These are phyloP conservation scores for Sardinella longiceps DNA, from an alignment of 2,797 vertebrate species.

Conservation along the genomic window DNA sequence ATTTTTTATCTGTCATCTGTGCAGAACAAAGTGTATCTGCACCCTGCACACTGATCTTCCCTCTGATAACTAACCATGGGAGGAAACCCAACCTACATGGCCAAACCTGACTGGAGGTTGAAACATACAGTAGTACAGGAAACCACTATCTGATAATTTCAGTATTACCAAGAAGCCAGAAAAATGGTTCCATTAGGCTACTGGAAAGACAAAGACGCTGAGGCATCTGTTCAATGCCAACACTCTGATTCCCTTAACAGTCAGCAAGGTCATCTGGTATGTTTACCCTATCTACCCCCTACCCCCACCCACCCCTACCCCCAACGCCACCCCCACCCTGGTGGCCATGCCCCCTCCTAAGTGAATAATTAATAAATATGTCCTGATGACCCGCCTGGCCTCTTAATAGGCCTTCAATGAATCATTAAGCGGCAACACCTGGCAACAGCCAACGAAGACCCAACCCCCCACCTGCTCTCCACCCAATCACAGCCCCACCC, in stretches of 20 bases:
- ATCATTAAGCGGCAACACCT: slow-evolving; percentile 43
- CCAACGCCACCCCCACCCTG: neutral
- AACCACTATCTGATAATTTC: neutral
- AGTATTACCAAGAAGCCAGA: neutral
- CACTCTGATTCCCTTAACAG: neutral
- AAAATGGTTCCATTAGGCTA: neutral
- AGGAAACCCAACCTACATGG: neutral
- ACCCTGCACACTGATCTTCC: neutral
- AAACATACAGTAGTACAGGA: too few relatives aligned
- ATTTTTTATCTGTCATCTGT: too few relatives aligned
- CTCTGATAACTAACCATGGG: neutral
- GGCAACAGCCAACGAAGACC: slow-evolving; percentile 38
- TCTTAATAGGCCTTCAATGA: slow-evolving; percentile 39
- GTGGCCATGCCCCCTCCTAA: neutral
- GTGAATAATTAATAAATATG: slow-evolving; percentile 42
- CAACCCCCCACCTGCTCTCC: neutral
- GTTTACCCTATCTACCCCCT: slow-evolving; percentile 34
- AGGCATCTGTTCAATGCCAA: slow-evolving; percentile 23
- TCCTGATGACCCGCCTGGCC: slow-evolving; percentile 17
- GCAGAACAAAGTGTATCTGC: neutral
- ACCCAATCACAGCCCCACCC: neutral
- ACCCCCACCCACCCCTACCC: slow-evolving; percentile 10
- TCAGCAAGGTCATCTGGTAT: slow-evolving; percentile 32
- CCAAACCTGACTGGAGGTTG: neutral
- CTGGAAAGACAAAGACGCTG: neutral